phyloP scores from a whole-genome alignment of 2,888 invertebrate genomes.

The Yponomeuta plumbellus region DNA sequence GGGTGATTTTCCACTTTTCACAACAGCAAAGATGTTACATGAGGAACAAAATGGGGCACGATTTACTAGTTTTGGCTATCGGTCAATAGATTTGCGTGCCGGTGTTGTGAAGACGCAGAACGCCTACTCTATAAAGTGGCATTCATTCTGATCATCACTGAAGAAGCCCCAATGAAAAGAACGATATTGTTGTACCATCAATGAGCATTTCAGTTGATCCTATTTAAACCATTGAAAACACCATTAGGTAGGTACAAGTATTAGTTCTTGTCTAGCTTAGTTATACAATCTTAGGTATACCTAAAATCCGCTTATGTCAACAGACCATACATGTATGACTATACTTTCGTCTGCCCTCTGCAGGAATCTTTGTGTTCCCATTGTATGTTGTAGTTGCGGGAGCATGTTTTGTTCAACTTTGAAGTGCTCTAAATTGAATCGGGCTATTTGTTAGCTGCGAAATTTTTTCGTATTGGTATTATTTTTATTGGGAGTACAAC shows the following conservation, averaged over 20 bases:
- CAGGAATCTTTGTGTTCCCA: too few species aligned
- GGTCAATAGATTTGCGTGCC: conserved; percentile 22
- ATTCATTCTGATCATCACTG: background rate
- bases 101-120: background rate
- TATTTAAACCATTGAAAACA: too few species aligned
- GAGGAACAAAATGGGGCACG: conserved; percentile 19
- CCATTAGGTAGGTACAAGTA: too few species aligned
- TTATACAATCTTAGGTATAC: too few species aligned
- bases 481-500: background rate
- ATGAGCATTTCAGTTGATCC: too few species aligned
- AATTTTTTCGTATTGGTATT: background rate
- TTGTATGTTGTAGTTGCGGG: background rate
- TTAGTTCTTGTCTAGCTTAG: too few species aligned
- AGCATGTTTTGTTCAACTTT: background rate
- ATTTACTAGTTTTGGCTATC: conserved; percentile 26
- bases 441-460: background rate
- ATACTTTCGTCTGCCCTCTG: background rate
- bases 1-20: conserved; percentile 59
- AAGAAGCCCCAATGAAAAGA: too few species aligned
- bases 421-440: background rate
- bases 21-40: conserved; percentile 26
- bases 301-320: too few species aligned
- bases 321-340: too few species aligned
- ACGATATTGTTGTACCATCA: too few species aligned
- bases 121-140: background rate